Evolutionary conservation across 2,113 vertebrate species (phyloP), one percentile per base, ranked within the genome.

Genomic region (Heterochromis multidens): DNA sequence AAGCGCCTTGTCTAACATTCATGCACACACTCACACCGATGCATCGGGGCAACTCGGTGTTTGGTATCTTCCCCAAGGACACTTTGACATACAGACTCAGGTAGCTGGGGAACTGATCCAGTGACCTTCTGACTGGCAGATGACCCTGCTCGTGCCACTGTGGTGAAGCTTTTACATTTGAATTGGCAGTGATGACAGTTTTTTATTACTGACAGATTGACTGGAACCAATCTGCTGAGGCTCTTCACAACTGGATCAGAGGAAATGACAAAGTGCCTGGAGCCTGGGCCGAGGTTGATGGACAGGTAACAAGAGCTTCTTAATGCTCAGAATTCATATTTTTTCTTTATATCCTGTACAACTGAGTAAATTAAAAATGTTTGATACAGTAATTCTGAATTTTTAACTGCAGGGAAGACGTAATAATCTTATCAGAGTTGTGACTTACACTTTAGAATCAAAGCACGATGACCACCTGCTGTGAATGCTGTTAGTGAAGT

Each of bases 251-350:
- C 95, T 98, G 97, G 97, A 97, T 98, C 93, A 91, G 97, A 82
- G 97, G 97, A 17, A 97, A 98, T 0, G 97, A 98, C 93, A 98
- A 97, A 89, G 96, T 97, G 21, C 97, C 97, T 0, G 97, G 97
- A 1, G 97, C 97, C 82, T 98, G 97, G 97, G 95, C 97, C 1
- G 96, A 97, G 79, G 94, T 97, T 9, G 94, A 97, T 5, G 97
- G 97, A 72, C 96, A 97, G 95, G 97, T 98, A 83, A 79, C 92
- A 3, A 31, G 14, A 60, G 31, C 49, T 23, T 21, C 58, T 37
- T 49, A 52, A 74, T n/a, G 27, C 46, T 74, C 16, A 52, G 17
- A 52, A 52, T 52, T 52, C 49, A 19, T 19, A 49, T 49, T 49
- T 74, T 52, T 27, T 74, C 17, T 31, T 46, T 31, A 27, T 31